These are phyloP conservation scores for Eutrigla gurnardus DNA, from an alignment of 2,797 vertebrate species.

Conservation along the genomic window DNA sequence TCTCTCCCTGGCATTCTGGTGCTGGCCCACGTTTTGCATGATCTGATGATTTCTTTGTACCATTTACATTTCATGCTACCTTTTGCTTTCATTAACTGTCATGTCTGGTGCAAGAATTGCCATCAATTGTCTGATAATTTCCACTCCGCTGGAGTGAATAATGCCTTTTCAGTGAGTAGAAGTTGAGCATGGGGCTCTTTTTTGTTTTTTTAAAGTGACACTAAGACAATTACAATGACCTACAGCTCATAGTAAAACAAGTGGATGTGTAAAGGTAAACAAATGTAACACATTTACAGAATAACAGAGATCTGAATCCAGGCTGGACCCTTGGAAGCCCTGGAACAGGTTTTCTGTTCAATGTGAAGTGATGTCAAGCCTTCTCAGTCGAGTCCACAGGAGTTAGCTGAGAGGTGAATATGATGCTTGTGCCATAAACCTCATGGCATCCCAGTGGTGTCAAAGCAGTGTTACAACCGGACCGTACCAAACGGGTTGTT, in stretches of 20 bases:
- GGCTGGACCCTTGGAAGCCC: slow-evolving; percentile 80
- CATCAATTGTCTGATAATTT: slow-evolving; percentile 43
- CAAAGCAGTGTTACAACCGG: slow-evolving; percentile 22
- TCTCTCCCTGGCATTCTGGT: slow-evolving; percentile 17
- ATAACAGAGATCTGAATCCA: slow-evolving; percentile 61
- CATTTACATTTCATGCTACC: slow-evolving; percentile 18
- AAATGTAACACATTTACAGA: slow-evolving; percentile 18
- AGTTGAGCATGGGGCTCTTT: slow-evolving; percentile 35
- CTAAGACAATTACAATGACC: slow-evolving; percentile 47
- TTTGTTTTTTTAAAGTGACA: slow-evolving; percentile 1
- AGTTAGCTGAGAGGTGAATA: slow-evolving; percentile 3
- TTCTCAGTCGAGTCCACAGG: slow-evolving; percentile 14
- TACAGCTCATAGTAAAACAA: slow-evolving; percentile 6
- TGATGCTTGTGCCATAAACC: slow-evolving; percentile 52
- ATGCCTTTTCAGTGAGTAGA: slow-evolving; percentile 64
- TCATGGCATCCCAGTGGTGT: slow-evolving; percentile 19
- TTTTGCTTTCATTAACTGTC: slow-evolving; percentile 13
- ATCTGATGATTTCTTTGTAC: slow-evolving; percentile 11
- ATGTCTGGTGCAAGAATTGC: slow-evolving; percentile 60
- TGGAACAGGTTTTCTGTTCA: slow-evolving; percentile 35
- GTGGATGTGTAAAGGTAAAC: slow-evolving; percentile 20
- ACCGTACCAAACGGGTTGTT: slow-evolving; percentile 4
- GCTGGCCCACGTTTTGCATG: slow-evolving; percentile 22
- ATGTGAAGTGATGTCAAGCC: slow-evolving; percentile 15
- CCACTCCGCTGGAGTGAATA: slow-evolving; percentile 45